Base-by-base conservation (phyloP, 2,888 invertebrate species). In the Isoperla grammatica region DNA sequence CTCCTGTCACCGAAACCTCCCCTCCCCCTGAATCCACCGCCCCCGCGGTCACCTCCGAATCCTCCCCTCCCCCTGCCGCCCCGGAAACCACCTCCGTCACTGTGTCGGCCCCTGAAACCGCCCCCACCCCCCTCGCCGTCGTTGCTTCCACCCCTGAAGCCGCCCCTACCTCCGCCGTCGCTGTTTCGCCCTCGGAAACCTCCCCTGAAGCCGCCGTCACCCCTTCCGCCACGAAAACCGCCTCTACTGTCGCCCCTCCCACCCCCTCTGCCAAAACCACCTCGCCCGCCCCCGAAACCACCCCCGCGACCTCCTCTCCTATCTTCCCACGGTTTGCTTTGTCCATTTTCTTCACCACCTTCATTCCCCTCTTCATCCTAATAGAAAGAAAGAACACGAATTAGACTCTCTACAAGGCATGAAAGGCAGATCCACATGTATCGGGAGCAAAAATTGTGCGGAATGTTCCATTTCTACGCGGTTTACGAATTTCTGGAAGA, bases 31-130 rank as follows among this genome's bases (percentile, higher is more conserved):
- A 35, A 40, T 2, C 39, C 46, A 13, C 55, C 61, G 60, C 77
- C 75, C 4, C 49, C 58, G 9, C 58, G 62, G 57, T 61, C 63
- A 2, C 70, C n/a, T n/a, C n/a, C 71, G 49, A 72, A 71, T 70
- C 53, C 68, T 69, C 29, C 61, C 67, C 57, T 61, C 19, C 63
- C 61, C 22, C 60, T 57, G 8, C 58, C 58, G 4, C 67, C 60
- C 2, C 64, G 12, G 57, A 35, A 56, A 29, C 46, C 54, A 19
- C 57, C 61, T 11, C 62, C 54, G 12, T 56, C 56, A 15, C 78
- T 83, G 67, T 84, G 86, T 70, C 84, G 83, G 70, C 82, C 81
- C 70, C 82, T 83, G 68, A 78, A 79, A 45, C 79, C 71, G 6
- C 73, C 71, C 45, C 71, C 77, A n/a, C 78, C 77, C 65, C 76